Base-by-base conservation (phyloP, 2,797 vertebrate species). In the Florisuga fusca region DNA sequence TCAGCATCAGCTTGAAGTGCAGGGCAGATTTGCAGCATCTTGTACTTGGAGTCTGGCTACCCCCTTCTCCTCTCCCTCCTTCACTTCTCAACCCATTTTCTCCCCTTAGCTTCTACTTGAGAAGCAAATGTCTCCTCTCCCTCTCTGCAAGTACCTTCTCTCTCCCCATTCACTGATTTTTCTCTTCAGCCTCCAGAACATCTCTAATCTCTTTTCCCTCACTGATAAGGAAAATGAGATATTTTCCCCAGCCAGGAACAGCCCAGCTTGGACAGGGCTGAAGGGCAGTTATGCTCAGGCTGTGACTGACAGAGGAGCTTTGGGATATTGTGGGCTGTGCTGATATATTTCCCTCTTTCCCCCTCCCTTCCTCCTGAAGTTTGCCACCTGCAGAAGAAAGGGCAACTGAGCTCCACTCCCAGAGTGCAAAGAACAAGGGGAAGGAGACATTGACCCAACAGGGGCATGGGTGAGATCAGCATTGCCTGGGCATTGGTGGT, bases 191-290 rank as follows among this genome's bases (percentile, higher is more conserved):
- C 75, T 89, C 66, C 67, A 68, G 67, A 89, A 81, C 80, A 51
- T 77, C 83, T 87, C 91, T 77, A 74, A 95, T 90, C 84, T 89
- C 54, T 26, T 14, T 54, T 41, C 57, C 50, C 1, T 16, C 34
- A 9, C 77, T 66, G 85, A 84, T 94, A 95, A 93, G 67, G 81
- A 31, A 87, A 94, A 96, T 58, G 82, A 95, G 72, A 85, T 84
- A 68, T 67, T 26, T 36, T 89, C 77, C 62, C 74, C 84, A 78
- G 67, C 50, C 93, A 87, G 77, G 57, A 48, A 20, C 54, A 66
- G 69, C 76, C 87, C 33, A 20, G 34, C 83, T 54, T 12, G 63
- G 75, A 1, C 55, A 36, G 57, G 77, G 77, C 79, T 67, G 79
- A 76, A 90, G 93, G 71, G 85, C 73, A 76, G 46, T 41, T 85